phyloP scores from a whole-genome alignment of 2,888 invertebrate species.

The Callimorpha dominula region DNA sequence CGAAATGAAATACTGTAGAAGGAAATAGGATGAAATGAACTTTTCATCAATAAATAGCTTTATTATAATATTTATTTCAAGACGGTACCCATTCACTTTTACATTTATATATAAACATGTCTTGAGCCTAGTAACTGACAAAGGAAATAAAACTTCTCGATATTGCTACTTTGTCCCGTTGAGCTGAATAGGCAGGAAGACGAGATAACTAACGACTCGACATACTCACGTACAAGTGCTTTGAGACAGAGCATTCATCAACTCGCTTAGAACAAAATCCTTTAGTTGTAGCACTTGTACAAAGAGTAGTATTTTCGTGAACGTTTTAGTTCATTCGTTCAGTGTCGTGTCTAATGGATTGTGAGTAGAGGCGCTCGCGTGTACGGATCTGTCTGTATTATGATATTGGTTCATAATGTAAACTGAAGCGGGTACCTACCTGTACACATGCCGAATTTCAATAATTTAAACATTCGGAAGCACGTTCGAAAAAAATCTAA shows the following conservation, averaged over 20 bases:
- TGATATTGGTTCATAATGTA: slow-evolving; percentile 29
- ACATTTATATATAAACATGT: not conserved
- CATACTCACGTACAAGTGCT: slow-evolving; percentile 9
- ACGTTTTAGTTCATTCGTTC: slow-evolving; percentile 69
- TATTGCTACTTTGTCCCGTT: not conserved
- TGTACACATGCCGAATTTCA: not conserved
- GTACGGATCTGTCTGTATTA: slow-evolving; percentile 64
- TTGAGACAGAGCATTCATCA: slow-evolving; percentile 19
- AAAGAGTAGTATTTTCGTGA: slow-evolving; percentile 59
- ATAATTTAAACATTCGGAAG: not conserved
- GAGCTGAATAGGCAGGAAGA: slow-evolving; percentile 11
- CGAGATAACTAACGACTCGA: slow-evolving; percentile 4
- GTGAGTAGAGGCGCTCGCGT: slow-evolving; percentile 71
- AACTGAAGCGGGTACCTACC: slow-evolving; percentile 2
- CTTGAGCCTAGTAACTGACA: not conserved
- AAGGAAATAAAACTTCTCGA: not conserved
- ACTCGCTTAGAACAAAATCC: slow-evolving; percentile 32
- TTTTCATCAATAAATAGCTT: not conserved
- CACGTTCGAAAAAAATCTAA: not conserved
- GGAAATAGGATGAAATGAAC: too few species aligned
- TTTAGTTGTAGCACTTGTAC: slow-evolving; percentile 43
- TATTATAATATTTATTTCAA: not conserved
- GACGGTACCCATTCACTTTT: not conserved
- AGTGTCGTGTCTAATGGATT: slow-evolving; percentile 74
- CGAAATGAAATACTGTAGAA: too few species aligned